These are phyloP conservation scores for Eonycteris spelaea DNA, from an alignment of 2,113 vertebrate species.

Conservation along the genomic window DNA sequence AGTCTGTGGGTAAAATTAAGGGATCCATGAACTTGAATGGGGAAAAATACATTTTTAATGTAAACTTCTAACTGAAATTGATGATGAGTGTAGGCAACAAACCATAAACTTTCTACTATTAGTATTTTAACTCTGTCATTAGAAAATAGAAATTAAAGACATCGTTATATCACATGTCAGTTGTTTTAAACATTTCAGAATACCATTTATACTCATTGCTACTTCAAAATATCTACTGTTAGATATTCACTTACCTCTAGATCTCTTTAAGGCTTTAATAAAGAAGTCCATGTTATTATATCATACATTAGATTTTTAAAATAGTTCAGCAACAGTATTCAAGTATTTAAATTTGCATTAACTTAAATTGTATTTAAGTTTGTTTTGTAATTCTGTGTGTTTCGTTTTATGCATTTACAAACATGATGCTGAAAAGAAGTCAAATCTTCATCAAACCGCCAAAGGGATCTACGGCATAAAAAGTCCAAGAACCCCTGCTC, in stretches of 20 bases:
- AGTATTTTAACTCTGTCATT: neutral
- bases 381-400: neutral
- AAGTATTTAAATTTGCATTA: neutral
- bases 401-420: neutral
- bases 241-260: neutral
- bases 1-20: neutral
- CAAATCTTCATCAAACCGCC: neutral
- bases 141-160: neutral
- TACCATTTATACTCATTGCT: neutral
- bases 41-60: neutral
- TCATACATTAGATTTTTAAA: neutral
- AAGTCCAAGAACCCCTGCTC: neutral
- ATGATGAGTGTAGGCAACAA: neutral
- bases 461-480: neutral
- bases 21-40: neutral
- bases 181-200: neutral
- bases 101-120: neutral
- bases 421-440: neutral
- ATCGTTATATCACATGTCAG: neutral
- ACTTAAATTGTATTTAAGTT: neutral
- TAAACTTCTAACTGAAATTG: neutral
- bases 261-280: constrained; percentile 17
- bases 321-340: neutral
- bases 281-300: neutral
- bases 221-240: neutral